A percentile compares a stretch with the other conserved stretches of the same genome.
phyloP scores from a whole-genome alignment of 2,888 invertebrate species.

The Stenolophus ochropezus region DNA sequence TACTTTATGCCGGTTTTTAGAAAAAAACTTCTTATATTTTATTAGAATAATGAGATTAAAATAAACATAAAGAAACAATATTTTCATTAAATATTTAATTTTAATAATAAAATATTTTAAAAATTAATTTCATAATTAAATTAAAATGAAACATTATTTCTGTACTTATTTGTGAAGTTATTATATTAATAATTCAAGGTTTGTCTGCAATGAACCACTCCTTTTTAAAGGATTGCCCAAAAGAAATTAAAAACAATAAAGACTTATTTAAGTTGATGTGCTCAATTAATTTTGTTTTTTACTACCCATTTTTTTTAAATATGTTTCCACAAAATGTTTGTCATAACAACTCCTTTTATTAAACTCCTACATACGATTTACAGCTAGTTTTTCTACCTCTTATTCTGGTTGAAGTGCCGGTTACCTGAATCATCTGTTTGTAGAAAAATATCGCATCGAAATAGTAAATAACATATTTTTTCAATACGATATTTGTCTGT shows the following conservation, averaged over 20 bases:
- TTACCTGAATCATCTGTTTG: no score
- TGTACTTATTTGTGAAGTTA: background rate
- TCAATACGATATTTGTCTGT: no score
- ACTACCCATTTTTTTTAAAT: background rate
- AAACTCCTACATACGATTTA: no score
- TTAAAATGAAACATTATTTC: slow-evolving; percentile 7
- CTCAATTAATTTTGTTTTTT: background rate
- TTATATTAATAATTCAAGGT: slow-evolving; percentile 40
- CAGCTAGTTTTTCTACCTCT: no score
- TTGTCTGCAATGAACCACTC: slow-evolving; percentile 32
- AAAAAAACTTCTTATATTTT: background rate
- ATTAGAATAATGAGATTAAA: background rate
- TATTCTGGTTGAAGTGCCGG: no score
- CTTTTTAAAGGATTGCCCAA: slow-evolving; percentile 12
- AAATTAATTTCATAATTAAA: slow-evolving; percentile 1
- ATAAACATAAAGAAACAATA: background rate
- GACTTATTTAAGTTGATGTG: background rate
- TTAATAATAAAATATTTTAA: background rate
- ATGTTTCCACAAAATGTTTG: background rate
- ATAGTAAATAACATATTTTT: no score
- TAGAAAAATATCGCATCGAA: no score
- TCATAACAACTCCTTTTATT: no score
- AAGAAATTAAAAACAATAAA: slow-evolving; percentile 22
- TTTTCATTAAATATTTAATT: background rate
- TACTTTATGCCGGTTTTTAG: background rate